These are phyloP conservation scores for Cebus imitator DNA, from an alignment of 2,113 vertebrate genomes.

Conservation along the genomic window DNA sequence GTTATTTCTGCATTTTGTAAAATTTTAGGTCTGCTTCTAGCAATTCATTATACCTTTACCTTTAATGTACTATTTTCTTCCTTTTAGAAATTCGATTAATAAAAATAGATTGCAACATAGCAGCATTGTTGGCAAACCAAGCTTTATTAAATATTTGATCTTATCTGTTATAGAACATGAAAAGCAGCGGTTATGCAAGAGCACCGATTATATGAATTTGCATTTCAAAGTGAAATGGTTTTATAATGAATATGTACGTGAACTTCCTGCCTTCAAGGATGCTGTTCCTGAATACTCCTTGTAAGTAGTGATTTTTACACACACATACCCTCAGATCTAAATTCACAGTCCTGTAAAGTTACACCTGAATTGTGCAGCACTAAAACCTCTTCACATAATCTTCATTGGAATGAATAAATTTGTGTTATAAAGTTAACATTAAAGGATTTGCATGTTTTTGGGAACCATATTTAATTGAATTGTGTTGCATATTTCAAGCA, in stretches of 20 bases:
- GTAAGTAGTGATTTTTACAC: slow-evolving; percentile 86
- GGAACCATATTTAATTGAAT: background rate
- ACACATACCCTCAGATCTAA: background rate
- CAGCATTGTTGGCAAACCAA: slow-evolving; percentile 71
- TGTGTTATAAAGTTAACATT: background rate
- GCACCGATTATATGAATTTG: slow-evolving; percentile 99
- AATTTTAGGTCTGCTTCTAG: background rate
- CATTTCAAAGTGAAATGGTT: slow-evolving; percentile 99
- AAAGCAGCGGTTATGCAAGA: slow-evolving; percentile 97
- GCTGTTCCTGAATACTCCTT: slow-evolving; percentile 95
- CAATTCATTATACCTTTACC: background rate
- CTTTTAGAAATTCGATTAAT: slow-evolving; percentile 22
- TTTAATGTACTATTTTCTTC: background rate
- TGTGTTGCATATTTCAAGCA: slow-evolving; percentile 9
- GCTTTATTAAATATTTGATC: slow-evolving; percentile 75
- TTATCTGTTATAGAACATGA: slow-evolving; percentile 94
- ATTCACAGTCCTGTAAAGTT: slow-evolving; percentile 35
- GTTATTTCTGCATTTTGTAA: background rate
- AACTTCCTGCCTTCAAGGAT: slow-evolving; percentile 94
- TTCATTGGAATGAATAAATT: slow-evolving; percentile 3
- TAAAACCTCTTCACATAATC: background rate
- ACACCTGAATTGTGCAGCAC: background rate
- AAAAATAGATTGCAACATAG: slow-evolving; percentile 9
- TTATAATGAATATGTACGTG: slow-evolving; percentile 97
- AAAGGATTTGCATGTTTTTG: background rate